A percentile compares a stretch with the other conserved stretches of the same genome.
Conservation (phyloP, 2,888 invertebrate species). For the Tachina lurida region DNA sequence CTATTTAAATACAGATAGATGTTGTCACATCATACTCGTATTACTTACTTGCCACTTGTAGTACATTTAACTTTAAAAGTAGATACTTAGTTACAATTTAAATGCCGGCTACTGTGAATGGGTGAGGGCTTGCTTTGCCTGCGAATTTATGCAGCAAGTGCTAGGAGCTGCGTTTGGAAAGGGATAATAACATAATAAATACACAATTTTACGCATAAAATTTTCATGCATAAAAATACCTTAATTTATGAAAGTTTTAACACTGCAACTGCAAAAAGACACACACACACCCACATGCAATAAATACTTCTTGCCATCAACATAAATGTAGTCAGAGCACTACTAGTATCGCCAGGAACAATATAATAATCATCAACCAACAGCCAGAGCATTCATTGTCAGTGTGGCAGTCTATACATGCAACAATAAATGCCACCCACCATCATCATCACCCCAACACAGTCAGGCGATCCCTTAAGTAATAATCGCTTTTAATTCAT, state of each 20-base stretch:
- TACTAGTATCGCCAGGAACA: neutral
- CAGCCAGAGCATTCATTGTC: neutral
- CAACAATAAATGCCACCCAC: slow-evolving; percentile 15
- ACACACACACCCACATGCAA: too few relatives aligned
- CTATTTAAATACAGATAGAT: slow-evolving; percentile 13
- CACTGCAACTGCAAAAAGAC: neutral
- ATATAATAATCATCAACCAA: neutral
- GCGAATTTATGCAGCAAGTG: neutral
- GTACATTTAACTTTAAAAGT: slow-evolving; percentile 21
- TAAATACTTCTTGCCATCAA: slow-evolving; percentile 1
- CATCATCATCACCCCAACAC: slow-evolving; percentile 24
- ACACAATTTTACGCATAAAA: slow-evolving; percentile 55
- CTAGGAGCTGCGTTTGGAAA: neutral
- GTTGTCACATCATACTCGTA: slow-evolving; percentile 15
- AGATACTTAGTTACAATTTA: slow-evolving; percentile 13
- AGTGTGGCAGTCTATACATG: slow-evolving; percentile 7
- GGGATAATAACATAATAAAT: slow-evolving; percentile 32
- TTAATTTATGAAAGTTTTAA: slow-evolving; percentile 65
- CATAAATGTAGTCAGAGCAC: slow-evolving; percentile 2
- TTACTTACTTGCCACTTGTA: neutral
- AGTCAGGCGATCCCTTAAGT: slow-evolving; percentile 40
- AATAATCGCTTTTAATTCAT: slow-evolving; percentile 61
- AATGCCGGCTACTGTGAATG: slow-evolving; percentile 16
- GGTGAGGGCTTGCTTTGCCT: neutral
- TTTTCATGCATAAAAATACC: slow-evolving; percentile 61